Base-by-base conservation (phyloP, 2,113 vertebrate genomes). In the Hystrix brachyura region DNA sequence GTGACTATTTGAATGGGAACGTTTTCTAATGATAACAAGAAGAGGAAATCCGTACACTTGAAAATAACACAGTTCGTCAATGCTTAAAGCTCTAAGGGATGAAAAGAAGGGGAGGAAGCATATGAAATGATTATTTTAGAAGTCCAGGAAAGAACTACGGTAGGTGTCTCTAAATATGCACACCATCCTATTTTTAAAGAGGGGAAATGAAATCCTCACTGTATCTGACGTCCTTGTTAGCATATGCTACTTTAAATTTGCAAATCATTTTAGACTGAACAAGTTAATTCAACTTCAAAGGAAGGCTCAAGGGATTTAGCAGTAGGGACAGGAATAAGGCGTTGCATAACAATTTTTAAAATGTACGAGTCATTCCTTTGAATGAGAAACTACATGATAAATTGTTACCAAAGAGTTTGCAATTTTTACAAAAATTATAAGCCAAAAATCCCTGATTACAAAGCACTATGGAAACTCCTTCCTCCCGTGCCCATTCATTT, bases 221-320 rank as follows among this genome's bases (percentile, higher is more conserved):
- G 32, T 74, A 43, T 2, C 18, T 78, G 21, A 62, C 72, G 43
- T 46, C 43, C 60, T 93, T 96, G 82, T 94, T 96, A 91, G 43
- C 51, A 53, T 29, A 86, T 48, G 51, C 18, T 93, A 82, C 88
- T 97, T 94, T 60, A 96, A 88, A 91, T 91, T 8, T 94, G 81
- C 65, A 94, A 96, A 89, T 96, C 15, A 7, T 83, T 96, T 96
- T 76, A 93, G 55, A 93, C 55, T 94, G 67, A 95, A 83, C 79
- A 95, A 95, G 90, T 95, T 91, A 83, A 93, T 69, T 91, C 53
- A 78, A 59, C 94, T 98, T 95, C 95, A 95, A 93, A 97, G 85
- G 82, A 96, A 94, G n/a, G 32, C 55, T 92, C 53, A 12, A 48
- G 48, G 62, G 53, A 96, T 71, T 96, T 82, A 82, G 27, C 32